Conservation (phyloP, 1,140 invertebrate species). For the Zaprionus inermis region DNA sequence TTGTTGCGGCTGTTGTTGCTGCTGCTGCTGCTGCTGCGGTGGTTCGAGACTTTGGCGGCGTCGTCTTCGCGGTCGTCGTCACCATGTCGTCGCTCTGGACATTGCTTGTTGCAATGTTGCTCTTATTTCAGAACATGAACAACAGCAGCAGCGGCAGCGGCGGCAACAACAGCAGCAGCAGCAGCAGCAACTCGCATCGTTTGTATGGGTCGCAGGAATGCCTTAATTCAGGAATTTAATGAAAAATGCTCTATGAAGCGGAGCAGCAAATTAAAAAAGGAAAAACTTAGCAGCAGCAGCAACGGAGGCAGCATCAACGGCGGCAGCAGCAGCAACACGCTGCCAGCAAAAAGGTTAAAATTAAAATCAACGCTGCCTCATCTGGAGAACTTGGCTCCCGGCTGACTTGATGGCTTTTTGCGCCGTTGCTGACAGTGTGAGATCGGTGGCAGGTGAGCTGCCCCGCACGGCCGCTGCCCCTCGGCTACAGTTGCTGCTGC, state of each 20-base stretch:
- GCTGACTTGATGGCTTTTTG: slow-evolving; percentile 51
- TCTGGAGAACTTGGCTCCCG: slow-evolving; percentile 40
- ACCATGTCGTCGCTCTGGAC: slow-evolving; percentile 76
- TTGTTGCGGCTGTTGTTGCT: slow-evolving; percentile 17
- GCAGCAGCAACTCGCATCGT: slow-evolving; percentile 42
- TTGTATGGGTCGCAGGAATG: slow-evolving; percentile 63
- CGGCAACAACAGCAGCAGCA: slow-evolving; percentile 22
- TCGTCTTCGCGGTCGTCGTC: slow-evolving; percentile 54
- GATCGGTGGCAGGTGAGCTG: slow-evolving; percentile 76
- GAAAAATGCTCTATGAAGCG: slow-evolving; percentile 82
- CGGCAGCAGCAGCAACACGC: slow-evolving; percentile 11
- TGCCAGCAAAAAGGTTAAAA: slow-evolving; percentile 71
- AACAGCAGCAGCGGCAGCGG: slow-evolving; percentile 31
- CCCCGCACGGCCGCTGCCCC: background rate
- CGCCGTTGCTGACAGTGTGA: slow-evolving; percentile 55
- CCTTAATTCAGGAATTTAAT: slow-evolving; percentile 82
- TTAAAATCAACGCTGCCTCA: slow-evolving; percentile 68
- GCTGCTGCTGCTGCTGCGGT: slow-evolving; percentile 5
- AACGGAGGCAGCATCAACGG: slow-evolving; percentile 12
- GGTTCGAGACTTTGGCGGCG: slow-evolving; percentile 59
- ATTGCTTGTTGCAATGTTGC: slow-evolving; percentile 72
- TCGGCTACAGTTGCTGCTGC: slow-evolving; percentile 18
- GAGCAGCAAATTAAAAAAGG: slow-evolving; percentile 74
- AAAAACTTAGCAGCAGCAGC: slow-evolving; percentile 61
- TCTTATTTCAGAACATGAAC: slow-evolving; percentile 79